phyloP scores from a whole-genome alignment of 35 echinoderm and acorn worm genomes.

The Apostichopus japonicus region DNA sequence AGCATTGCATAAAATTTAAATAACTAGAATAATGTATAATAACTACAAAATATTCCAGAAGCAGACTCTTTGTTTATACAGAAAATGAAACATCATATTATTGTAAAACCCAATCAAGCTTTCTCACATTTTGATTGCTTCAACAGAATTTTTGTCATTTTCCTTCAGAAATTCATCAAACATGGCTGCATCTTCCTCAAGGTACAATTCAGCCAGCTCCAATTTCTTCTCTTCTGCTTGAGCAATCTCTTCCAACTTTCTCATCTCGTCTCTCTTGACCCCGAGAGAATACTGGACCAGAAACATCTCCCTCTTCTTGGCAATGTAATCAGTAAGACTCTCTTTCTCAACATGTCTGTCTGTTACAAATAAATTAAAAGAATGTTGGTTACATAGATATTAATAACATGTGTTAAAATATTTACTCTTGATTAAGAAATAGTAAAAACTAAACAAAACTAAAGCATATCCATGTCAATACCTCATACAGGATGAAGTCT shows the following conservation, averaged over 20 bases:
- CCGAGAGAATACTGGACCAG: constrained; percentile 98
- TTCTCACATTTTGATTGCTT: constrained; percentile 97
- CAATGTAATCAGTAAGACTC: constrained; percentile 98
- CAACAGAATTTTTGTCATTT: constrained; percentile 99
- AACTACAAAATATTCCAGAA: no score
- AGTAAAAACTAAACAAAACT: not conserved
- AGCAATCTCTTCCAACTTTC: constrained; percentile 97
- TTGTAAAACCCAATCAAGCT: no score
- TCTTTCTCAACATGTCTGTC: constrained; percentile 98
- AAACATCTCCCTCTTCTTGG: constrained; percentile 99
- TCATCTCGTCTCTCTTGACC: constrained; percentile 98
- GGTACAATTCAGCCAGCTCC: constrained; percentile 92
- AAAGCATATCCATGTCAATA: not conserved
- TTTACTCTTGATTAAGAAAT: not conserved
- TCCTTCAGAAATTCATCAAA: constrained; percentile 99
- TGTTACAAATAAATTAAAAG: not conserved
- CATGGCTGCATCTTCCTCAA: constrained; percentile 99
- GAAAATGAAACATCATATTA: no score
- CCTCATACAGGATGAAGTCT: no score
- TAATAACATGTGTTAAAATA: not conserved
- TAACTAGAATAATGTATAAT: no score
- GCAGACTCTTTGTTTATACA: no score
- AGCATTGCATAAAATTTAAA: no score
- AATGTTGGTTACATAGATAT: not conserved
- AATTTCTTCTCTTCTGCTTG: constrained; percentile 97